Base-by-base conservation (phyloP, 2,113 vertebrate species). In the Anser cygnoides region DNA sequence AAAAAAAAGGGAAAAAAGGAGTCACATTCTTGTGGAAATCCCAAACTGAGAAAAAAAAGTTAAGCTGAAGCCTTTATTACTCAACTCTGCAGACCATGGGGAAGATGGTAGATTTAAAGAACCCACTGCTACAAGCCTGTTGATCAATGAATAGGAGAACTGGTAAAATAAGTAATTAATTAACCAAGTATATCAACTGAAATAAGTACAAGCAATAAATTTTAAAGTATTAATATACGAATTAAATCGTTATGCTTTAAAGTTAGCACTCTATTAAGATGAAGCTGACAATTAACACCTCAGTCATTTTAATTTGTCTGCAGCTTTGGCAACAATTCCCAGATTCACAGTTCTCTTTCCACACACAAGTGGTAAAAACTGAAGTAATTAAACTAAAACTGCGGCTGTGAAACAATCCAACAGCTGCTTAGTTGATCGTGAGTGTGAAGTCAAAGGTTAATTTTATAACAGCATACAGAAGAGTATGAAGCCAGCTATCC, bases 401-500 rank as follows among this genome's bases (percentile, higher is more conserved):
- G 62, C 50, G 20, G 31, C 33, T 79, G 43, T 80, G 28, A 94
- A 94, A 83, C 81, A 92, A 76, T 76, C 41, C 59, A 71, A 82
- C 49, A 55, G 61, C 21, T 4, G 6, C 74, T 90, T 83, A 84
- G 37, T 18, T 79, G 63, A 78, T 44, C 73, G 71, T 44, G 10
- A 76, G 39, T 3, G 2, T 46, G 63, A 95, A 95, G 91, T 83
- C 87, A 90, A 95, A 95, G 78, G 75, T 92, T 91, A 85, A 86
- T 76, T 96, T 96, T 82, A 33, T 80, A 92, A 80, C 35, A 73
- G 49, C 17, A 62, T 31, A 41, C 61, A 26, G 29, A 57, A 84
- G 13, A 85, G 41, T 26, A 50, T 41, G 78, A 58, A 92, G 70
- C 43, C 87, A 84, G 54, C 62, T 81, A 68, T 65, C 31, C 46